Percentiles rank a stretch among this genome's conserved stretches.
Conservation (phyloP, 2,888 invertebrate species). For the Agrochola lota region DNA sequence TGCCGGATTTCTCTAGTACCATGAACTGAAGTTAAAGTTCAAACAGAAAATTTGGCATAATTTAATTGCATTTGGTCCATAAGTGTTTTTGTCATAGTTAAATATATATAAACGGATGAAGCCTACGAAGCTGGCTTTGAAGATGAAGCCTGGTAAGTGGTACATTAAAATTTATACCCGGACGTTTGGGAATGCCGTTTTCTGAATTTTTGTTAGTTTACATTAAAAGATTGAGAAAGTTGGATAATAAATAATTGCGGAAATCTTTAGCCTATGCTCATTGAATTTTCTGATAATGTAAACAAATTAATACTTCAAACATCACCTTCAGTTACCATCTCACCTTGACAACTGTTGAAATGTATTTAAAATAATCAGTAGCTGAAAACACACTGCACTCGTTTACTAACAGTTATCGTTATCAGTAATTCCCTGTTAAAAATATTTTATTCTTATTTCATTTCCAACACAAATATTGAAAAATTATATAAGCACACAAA, state of each 20-base stretch:
- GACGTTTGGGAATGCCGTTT: not conserved
- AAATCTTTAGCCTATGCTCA: not conserved
- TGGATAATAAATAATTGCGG: not conserved
- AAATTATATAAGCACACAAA: not conserved
- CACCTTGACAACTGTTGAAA: not conserved
- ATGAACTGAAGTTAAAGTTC: not conserved
- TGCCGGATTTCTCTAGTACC: constrained; percentile 17
- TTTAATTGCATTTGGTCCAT: constrained; percentile 19
- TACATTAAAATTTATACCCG: not conserved
- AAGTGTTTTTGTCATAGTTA: not conserved
- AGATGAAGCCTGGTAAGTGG: not conserved
- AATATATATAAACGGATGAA: not conserved
- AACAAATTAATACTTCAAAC: not conserved
- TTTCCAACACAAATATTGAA: not conserved
- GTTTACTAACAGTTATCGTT: not conserved
- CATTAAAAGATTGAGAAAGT: not conserved
- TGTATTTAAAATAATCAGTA: too few species aligned
- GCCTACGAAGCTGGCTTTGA: too few species aligned
- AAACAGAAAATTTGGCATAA: constrained; percentile 18
- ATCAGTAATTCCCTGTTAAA: not conserved
- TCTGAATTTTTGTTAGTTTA: not conserved
- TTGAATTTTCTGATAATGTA: not conserved
- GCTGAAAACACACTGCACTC: too few species aligned
- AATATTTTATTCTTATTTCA: not conserved
- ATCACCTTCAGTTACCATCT: too few species aligned